Base-by-base conservation (phyloP, 1,140 invertebrate species). In the Pogonognathellus flavescens region DNA sequence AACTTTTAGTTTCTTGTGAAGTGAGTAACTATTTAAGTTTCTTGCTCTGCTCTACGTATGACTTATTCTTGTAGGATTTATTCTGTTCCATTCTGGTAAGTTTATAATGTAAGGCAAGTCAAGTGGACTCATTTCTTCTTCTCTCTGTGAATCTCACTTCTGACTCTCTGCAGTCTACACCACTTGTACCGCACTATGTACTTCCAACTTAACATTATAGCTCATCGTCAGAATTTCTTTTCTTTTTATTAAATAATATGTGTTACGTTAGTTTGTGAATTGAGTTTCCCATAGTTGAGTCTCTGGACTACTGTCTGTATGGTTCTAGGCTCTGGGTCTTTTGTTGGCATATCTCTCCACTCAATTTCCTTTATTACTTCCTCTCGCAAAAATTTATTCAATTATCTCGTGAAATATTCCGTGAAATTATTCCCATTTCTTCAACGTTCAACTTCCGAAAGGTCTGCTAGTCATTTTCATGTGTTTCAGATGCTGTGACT, bases 331-430 rank as follows among this genome's bases (percentile, higher is more conserved):
- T 59, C 14, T 59, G 18, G 6, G 62, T 10, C 62, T 66, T 66
- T 31, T 9, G 10, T 25, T 66, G 22, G 22, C 22, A 31, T 76
- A 41, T 76, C 70, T 76, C 70, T 76, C 70, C 70, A 76, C 70
- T 76, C 70, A 76, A 76, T 76, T 76, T 76, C 70, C 70, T 76
- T 76, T 76, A 76, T 76, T 76, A 76, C 70, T 76, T 76, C 70
- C 70, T 76, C 70, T 76, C n/a, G 70, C 70, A 76, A 76, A 76
- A 76, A 76, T 76, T 76, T 76, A 76, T 76, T 76, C 70, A 76
- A 76, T 76, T 76, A 76, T 76, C 70, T 76, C 31, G 70, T 76
- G 70, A 76, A 76, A 76, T 76, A 76, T 76, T 50, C 70, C 70
- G 70, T 76, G 70, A 76, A 76, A 76, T 76, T 76, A 76, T 76